phyloP scores from a whole-genome alignment of 2,888 invertebrate species.

The Palloptera scutellata region DNA sequence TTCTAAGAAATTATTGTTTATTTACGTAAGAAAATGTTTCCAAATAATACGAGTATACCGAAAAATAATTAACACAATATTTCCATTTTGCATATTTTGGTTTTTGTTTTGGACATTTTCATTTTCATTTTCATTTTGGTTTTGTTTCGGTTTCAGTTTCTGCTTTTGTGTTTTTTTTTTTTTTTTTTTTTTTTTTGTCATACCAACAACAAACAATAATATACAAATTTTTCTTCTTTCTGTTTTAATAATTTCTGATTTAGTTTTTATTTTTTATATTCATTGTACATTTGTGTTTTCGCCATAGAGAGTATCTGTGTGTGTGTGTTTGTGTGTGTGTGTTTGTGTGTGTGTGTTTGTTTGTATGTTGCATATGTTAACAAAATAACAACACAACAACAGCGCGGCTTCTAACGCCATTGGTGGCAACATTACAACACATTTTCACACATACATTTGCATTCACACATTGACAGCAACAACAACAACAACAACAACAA shows the following conservation, averaged over 20 bases:
- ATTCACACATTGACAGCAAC: neutral
- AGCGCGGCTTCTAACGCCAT: too few species aligned
- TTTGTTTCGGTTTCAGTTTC: neutral
- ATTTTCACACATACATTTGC: too few species aligned
- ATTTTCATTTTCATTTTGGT: too few species aligned
- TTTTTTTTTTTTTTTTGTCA: slow-evolving; percentile 7
- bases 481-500: neutral
- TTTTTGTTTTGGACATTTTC: too few species aligned
- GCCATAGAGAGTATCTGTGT: slow-evolving; percentile 33
- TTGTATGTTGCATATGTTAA: neutral
- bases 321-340: slow-evolving; percentile 17
- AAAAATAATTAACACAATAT: too few species aligned
- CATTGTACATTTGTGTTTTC: slow-evolving; percentile 43
- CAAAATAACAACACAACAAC: neutral
- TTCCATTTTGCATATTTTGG: too few species aligned
- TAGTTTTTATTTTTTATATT: slow-evolving; percentile 30
- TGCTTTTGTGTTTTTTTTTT: neutral
- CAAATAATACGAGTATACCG: too few species aligned
- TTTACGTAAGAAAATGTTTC: too few species aligned
- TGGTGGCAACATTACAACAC: too few species aligned
- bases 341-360: slow-evolving; percentile 13
- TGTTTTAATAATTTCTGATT: slow-evolving; percentile 18
- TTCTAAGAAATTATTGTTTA: too few species aligned
- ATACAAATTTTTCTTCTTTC: slow-evolving; percentile 7
- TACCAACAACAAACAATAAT: slow-evolving; percentile 23